These are phyloP conservation scores for Helarctos malayanus DNA, from an alignment of 2,797 vertebrate genomes.

Conservation along the genomic window DNA sequence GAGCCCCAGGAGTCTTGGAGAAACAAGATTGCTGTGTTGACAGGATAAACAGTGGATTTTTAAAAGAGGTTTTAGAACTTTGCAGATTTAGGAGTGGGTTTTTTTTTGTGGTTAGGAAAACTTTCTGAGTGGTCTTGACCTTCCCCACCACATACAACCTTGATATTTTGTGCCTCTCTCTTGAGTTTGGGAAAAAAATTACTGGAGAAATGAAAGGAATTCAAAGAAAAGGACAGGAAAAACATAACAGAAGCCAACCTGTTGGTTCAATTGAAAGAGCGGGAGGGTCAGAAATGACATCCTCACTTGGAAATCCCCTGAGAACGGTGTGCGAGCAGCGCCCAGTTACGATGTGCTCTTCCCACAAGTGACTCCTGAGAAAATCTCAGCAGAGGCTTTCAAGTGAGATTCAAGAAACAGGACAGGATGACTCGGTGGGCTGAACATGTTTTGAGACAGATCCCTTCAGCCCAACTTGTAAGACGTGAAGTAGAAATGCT, in stretches of 20 bases:
- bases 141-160: background rate
- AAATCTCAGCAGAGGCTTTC: background rate
- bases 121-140: background rate
- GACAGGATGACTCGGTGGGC: background rate
- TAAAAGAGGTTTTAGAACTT: background rate
- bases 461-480: accelerated
- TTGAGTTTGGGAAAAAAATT: background rate
- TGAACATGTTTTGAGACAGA: background rate
- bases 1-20: accelerated
- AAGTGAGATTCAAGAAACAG: background rate
- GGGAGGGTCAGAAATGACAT: background rate
- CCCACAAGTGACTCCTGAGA: background rate
- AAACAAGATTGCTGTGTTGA: background rate
- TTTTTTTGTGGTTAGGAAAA: background rate
- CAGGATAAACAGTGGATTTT: accelerated
- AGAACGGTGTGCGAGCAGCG: accelerated
- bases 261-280: background rate
- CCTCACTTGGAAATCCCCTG: background rate
- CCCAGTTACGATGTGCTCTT: accelerated
- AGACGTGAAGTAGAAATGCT: accelerated
- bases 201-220: background rate
- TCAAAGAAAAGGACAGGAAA: background rate
- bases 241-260: background rate
- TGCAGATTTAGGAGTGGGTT: background rate
- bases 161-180: background rate